Percentiles rank a stretch among this genome's conserved stretches.
Evolutionary conservation across 2,888 invertebrate genomes (phyloP).

Genomic region (Scaptomyza reducta): DNA sequence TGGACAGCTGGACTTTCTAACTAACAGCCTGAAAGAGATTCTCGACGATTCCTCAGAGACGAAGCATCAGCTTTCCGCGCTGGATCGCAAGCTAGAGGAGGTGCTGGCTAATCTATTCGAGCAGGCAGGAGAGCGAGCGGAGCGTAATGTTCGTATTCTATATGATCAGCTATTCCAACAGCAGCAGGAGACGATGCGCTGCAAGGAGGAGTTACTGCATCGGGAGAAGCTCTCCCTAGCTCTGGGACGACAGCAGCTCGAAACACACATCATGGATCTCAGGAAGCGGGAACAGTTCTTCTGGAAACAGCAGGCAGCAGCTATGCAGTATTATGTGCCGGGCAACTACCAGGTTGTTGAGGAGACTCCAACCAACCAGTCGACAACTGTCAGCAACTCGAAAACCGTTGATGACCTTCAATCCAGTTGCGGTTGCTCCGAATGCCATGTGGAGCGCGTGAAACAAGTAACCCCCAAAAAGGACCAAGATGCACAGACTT

Average conservation of each 20-base stretch:
- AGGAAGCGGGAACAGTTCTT: slow-evolving; percentile 16
- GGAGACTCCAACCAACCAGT: not conserved
- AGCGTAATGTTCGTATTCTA: slow-evolving; percentile 48
- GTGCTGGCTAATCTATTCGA: slow-evolving; percentile 33
- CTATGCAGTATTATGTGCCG: not conserved
- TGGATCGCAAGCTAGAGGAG: slow-evolving; percentile 48
- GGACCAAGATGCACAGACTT: not conserved
- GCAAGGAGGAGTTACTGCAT: slow-evolving; percentile 19
- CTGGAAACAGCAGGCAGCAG: not conserved
- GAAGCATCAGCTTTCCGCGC: slow-evolving; percentile 8
- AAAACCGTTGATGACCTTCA: not conserved
- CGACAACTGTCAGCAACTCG: not conserved
- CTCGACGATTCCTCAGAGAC: slow-evolving; percentile 23
- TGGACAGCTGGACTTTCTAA: slow-evolving; percentile 38
- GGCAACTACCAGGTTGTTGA: not conserved
- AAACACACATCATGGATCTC: slow-evolving; percentile 6
- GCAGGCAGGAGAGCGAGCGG: slow-evolving; percentile 37
- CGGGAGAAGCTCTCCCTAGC: slow-evolving; percentile 6
- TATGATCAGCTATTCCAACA: slow-evolving; percentile 53
- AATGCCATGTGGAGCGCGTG: slow-evolving; percentile 5
- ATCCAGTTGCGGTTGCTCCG: slow-evolving; percentile 20
- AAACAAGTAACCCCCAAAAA: not conserved
- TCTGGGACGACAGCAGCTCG: slow-evolving; percentile 16
- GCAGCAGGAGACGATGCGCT: slow-evolving; percentile 24
- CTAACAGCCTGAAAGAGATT: slow-evolving; percentile 27